Conservation (phyloP, 2,888 invertebrate species). For the Orthosia gracilis region DNA sequence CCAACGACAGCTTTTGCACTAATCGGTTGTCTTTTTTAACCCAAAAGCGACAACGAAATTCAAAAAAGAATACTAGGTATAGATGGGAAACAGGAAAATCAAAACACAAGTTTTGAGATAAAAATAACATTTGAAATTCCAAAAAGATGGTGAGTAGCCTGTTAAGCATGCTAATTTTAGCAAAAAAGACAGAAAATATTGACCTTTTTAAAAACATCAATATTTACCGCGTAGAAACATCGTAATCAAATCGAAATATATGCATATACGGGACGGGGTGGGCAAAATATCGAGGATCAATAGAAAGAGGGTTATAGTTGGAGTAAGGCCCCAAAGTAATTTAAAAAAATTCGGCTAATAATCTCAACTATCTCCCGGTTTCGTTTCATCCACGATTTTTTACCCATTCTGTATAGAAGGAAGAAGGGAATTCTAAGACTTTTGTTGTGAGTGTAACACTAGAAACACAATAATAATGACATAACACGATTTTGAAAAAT, state of each 20-base stretch:
- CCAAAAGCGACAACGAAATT: background rate
- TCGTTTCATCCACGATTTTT: too few species aligned
- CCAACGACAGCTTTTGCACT: too few species aligned
- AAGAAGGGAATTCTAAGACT: too few species aligned
- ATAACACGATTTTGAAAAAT: constrained; percentile 1
- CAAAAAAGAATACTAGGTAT: background rate
- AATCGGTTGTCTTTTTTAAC: background rate
- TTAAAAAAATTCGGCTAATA: too few species aligned
- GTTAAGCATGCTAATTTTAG: background rate
- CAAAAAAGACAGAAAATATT: background rate
- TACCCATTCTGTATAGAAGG: too few species aligned
- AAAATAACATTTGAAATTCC: background rate
- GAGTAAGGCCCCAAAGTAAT: too few species aligned
- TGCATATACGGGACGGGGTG: too few species aligned
- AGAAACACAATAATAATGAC: background rate
- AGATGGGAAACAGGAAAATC: background rate
- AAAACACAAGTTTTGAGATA: background rate
- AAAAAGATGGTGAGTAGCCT: background rate
- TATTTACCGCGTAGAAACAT: too few species aligned
- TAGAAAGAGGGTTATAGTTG: too few species aligned
- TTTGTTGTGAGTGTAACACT: background rate
- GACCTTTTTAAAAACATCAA: background rate
- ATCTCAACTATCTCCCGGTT: too few species aligned
- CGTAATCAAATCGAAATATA: too few species aligned
- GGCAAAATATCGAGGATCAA: too few species aligned